These are phyloP conservation scores for Scomber scombrus DNA, from an alignment of 2,113 vertebrate species.

Conservation along the genomic window DNA sequence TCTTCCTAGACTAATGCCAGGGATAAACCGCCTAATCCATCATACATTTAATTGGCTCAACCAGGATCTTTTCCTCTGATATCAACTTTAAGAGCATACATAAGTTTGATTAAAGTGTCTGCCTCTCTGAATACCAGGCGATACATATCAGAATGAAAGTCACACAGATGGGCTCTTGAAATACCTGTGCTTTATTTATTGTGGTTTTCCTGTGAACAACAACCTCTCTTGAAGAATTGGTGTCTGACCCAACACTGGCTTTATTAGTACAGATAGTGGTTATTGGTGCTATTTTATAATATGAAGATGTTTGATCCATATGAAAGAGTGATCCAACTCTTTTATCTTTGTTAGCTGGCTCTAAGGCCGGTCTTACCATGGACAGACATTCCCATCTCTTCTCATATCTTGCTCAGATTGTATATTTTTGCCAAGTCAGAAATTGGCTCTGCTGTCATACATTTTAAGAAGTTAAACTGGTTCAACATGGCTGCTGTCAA, in stretches of 20 bases:
- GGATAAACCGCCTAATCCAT: conserved; percentile 65
- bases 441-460: no score
- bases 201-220: conserved; percentile 43
- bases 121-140: neutral
- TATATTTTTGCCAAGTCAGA: no score
- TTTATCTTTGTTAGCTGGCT: neutral
- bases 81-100: conserved; percentile 34
- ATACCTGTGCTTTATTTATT: conserved; percentile 12
- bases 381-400: no score
- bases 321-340: neutral
- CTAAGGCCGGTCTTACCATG: no score
- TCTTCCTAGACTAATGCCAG: conserved; percentile 53
- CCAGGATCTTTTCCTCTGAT: conserved; percentile 43
- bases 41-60: conserved; percentile 53
- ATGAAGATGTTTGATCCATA: neutral
- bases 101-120: conserved; percentile 6
- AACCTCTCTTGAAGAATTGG: conserved; percentile 46
- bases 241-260: conserved; percentile 33
- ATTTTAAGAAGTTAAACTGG: no score
- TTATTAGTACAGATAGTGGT: conserved; percentile 35
- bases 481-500: no score
- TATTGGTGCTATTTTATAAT: neutral
- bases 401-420: no score
- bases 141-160: neutral
- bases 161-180: neutral